Percentiles rank a stretch among this genome's conserved stretches.
Evolutionary conservation across 1,140 invertebrate genomes (phyloP).

Genomic region (Dufourea novaeangliae): DNA sequence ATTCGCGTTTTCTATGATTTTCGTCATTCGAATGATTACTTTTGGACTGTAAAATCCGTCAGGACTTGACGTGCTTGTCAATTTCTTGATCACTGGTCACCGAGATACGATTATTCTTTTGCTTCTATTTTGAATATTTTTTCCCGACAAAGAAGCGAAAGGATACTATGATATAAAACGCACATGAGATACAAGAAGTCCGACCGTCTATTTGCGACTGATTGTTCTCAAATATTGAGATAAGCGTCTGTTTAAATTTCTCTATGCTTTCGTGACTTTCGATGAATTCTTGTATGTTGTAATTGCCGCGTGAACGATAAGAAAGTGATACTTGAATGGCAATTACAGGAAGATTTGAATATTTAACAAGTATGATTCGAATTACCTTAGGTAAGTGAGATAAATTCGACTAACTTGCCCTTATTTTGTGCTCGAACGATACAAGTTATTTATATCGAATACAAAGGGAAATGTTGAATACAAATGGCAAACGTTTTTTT

Average conservation of each 20-base stretch:
- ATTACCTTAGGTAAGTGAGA: conserved; percentile 1
- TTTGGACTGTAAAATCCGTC: background rate
- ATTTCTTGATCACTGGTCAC: too few species aligned
- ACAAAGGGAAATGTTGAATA: background rate
- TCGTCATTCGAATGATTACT: background rate
- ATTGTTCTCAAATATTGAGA: background rate
- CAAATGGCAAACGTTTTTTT: background rate
- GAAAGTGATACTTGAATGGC: conserved; percentile 41
- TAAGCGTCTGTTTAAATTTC: background rate
- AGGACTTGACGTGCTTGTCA: background rate
- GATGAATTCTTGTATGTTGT: conserved; percentile 6
- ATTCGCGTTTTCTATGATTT: background rate
- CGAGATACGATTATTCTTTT: too few species aligned
- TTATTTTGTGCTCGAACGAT: background rate
- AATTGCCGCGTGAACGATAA: background rate
- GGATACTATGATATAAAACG: background rate
- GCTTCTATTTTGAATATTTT: background rate
- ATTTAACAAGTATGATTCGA: background rate
- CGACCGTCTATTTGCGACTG: background rate
- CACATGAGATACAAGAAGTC: background rate
- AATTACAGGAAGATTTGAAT: conserved; percentile 18
- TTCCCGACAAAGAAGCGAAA: background rate
- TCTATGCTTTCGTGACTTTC: conserved; percentile 26
- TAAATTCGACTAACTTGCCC: background rate
- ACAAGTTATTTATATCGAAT: background rate